A percentile compares a stretch with the other conserved stretches of the same genome.
phyloP scores from a whole-genome alignment of 1,140 invertebrate species.

The Anoplolepis gracilipes region DNA sequence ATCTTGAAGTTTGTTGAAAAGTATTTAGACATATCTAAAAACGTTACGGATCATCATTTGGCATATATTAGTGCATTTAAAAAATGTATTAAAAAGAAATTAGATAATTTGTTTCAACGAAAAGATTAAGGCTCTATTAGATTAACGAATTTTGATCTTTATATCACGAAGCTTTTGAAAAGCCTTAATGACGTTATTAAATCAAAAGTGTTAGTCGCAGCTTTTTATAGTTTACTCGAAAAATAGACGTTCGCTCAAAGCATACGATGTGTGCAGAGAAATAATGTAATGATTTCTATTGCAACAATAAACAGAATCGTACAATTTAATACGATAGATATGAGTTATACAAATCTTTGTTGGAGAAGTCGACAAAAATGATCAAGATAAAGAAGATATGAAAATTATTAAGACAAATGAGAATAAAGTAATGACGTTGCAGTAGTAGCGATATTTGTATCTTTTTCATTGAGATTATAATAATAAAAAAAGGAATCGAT shows the following conservation, averaged over 20 bases:
- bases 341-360: conserved; percentile 16
- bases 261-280: not conserved
- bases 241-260: not conserved
- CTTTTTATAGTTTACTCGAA: conserved; percentile 27
- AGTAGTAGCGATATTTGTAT: conserved; percentile 59
- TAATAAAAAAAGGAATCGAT: conserved; percentile 42
- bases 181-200: not conserved
- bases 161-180: not conserved
- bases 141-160: not conserved
- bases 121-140: not conserved
- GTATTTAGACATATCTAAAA: conserved; percentile 30
- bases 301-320: not conserved
- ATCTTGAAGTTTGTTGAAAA: conserved; percentile 43
- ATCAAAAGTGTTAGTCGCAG: conserved; percentile 20
- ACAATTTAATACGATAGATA: not conserved
- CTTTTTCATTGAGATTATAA: conserved; percentile 65
- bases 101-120: not conserved
- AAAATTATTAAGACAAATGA: conserved; percentile 24
- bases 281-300: conserved; percentile 32
- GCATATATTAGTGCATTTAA: conserved; percentile 48
- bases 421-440: conserved; percentile 37
- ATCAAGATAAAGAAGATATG: not conserved
- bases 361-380: conserved; percentile 5
- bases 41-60: conserved; percentile 40
- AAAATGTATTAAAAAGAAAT: conserved; percentile 1